Conservation (phyloP, 1,140 invertebrate genomes). For the Hypothenemus hampei region DNA sequence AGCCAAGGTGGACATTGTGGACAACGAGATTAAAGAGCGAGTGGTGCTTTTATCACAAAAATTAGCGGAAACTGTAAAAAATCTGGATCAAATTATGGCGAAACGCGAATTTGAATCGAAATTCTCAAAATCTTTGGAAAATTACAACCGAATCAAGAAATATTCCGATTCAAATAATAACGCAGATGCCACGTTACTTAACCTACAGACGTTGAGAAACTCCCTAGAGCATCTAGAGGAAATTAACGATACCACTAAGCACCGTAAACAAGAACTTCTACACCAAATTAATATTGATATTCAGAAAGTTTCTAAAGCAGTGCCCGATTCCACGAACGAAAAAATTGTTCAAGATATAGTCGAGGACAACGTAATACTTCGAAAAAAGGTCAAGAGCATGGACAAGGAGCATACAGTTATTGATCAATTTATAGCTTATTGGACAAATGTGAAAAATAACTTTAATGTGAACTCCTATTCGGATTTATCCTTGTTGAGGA, state of each 20-base stretch:
- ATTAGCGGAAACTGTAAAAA: conserved; percentile 10
- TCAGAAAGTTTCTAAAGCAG: not conserved
- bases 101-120: conserved; percentile 21
- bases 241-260: conserved; percentile 10
- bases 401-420: conserved; percentile 24
- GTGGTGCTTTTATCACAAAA: conserved; percentile 14
- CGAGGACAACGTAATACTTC: conserved; percentile 20
- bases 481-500: conserved; percentile 16
- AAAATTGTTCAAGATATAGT: conserved; percentile 20
- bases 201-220: conserved; percentile 4
- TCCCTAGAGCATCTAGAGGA: conserved; percentile 15
- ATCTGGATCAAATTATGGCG: conserved; percentile 15
- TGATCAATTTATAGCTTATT: conserved; percentile 24
- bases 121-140: conserved; percentile 7
- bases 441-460: conserved; percentile 19
- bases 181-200: conserved; percentile 4
- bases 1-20: conserved; percentile 14
- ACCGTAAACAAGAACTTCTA: conserved; percentile 9
- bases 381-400: conserved; percentile 20
- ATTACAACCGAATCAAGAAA: conserved; percentile 7
- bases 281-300: conserved; percentile 1
- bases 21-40: conserved; percentile 23
- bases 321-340: not conserved
- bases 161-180: conserved; percentile 13
- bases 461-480: conserved; percentile 22